Evolutionary conservation across 1,140 invertebrate species (phyloP), one percentile per base, ranked within the genome.

Genomic region (Zaprionus nigranus): DNA sequence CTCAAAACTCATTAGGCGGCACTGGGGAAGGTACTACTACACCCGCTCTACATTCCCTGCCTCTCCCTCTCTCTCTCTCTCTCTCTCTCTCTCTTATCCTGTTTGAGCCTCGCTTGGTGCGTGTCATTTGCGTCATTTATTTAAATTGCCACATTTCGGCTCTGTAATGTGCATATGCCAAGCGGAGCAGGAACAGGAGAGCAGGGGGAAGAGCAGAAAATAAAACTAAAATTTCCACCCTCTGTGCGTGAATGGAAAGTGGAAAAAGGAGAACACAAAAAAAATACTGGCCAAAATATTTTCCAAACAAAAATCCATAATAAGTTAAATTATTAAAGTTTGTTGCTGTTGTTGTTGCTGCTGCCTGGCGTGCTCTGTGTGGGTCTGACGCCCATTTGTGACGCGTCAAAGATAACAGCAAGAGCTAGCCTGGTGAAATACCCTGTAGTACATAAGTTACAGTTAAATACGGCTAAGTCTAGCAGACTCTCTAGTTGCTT

Each of bases 321-420:
- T 79, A 84, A 90, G 85, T 90, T 85, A 79, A 90, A 90, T 90
- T 90, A 90, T 90, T 90, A 90, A 90, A 90, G 75, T 90, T 90
- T 77, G 74, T 38, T 65, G 60, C 49, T 67, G 40, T 74, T 69
- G 43, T 36, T 65, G 56, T 65, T 80, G 49, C n/a, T 56, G 56
- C 49, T 54, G 70, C 57, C 58, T 74, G 65, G 38, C 64, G 65
- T 62, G 57, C 58, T 74, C 46, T 54, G 70, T 59, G 65, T 69
- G 51, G 66, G 73, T 86, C 82, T 78, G 24, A 34, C 17, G 46
- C 36, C 20, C 62, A 22, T 66, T 65, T 58, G 46, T 36, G 22
- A 24, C 36, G 34, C 40, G 12, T 22, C 22, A 36, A 68, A 43
- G 30, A 49, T 20, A 38, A 60, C 20, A 60, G 26, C 53, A 66